Evolutionary conservation across 2,888 invertebrate genomes (phyloP).

Genomic region (Luperina nickerlii): DNA sequence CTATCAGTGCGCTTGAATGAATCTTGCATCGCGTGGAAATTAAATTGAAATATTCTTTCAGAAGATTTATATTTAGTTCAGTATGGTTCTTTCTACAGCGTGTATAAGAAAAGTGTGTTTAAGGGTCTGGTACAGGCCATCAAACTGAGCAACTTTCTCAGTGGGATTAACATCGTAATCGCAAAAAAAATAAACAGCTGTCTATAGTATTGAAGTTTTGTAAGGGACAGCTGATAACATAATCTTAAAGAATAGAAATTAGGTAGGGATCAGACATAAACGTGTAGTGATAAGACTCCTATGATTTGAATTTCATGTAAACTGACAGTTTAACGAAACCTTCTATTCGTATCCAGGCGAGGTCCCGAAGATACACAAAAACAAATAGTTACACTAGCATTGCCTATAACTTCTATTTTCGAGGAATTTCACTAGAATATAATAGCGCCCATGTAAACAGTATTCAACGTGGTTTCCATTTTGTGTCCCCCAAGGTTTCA

Average conservation of each 20-base stretch:
- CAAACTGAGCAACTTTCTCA: neutral
- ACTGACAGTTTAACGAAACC: too few relatives aligned
- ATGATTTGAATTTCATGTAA: too few relatives aligned
- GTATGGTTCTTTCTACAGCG: neutral
- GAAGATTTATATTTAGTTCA: neutral
- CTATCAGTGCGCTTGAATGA: slow-evolving; percentile 30
- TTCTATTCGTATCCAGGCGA: neutral
- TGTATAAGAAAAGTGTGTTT: neutral
- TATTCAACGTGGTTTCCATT: neutral
- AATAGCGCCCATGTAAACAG: neutral
- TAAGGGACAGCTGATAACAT: neutral
- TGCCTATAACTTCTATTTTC: neutral
- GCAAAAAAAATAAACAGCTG: too few relatives aligned
- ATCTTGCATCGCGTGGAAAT: neutral
- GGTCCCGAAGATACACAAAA: neutral
- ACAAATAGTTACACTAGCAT: neutral
- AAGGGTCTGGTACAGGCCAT: neutral
- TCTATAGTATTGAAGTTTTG: too few relatives aligned
- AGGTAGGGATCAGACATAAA: neutral
- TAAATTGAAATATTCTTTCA: neutral
- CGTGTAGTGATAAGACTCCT: neutral
- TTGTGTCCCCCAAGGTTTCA: neutral
- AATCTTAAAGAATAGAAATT: neutral
- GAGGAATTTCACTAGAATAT: neutral
- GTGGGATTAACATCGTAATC: neutral